phyloP scores from a whole-genome alignment of 2,113 vertebrate genomes.

The Dipodomys merriami region DNA sequence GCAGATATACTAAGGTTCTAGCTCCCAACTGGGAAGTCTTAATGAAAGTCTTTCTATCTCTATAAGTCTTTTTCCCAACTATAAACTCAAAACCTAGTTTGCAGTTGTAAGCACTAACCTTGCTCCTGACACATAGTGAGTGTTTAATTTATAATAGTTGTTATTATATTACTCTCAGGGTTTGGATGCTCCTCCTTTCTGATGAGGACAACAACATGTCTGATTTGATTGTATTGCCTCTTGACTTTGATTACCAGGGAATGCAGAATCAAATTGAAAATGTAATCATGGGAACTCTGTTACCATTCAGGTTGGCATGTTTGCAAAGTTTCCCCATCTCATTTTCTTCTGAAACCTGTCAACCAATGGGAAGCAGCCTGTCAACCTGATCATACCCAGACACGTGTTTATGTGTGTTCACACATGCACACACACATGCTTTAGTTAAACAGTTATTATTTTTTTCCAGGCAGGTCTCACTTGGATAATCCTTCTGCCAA shows the following conservation, averaged over 20 bases:
- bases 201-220: background rate
- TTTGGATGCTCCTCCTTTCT: background rate
- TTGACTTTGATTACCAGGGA: background rate
- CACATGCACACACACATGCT: background rate
- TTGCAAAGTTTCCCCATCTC: conserved; percentile 22
- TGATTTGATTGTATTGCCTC: background rate
- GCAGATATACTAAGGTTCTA: background rate
- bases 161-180: background rate
- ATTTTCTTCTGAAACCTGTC: conserved; percentile 35
- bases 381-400: background rate
- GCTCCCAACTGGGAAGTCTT: background rate
- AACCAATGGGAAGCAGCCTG: background rate
- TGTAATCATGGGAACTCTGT: background rate
- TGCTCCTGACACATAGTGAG: background rate
- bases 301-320: background rate
- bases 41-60: background rate
- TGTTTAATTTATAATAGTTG: background rate
- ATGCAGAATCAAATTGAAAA: conserved; percentile 34
- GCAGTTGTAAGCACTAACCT: background rate
- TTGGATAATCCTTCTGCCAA: conserved; percentile 68
- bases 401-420: background rate
- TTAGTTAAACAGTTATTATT: conserved; percentile 13
- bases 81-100: background rate
- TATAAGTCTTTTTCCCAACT: background rate
- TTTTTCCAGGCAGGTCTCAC: conserved; percentile 59